Base-by-base conservation (phyloP, 2,888 invertebrate species). In the Drosophila tanythrix region DNA sequence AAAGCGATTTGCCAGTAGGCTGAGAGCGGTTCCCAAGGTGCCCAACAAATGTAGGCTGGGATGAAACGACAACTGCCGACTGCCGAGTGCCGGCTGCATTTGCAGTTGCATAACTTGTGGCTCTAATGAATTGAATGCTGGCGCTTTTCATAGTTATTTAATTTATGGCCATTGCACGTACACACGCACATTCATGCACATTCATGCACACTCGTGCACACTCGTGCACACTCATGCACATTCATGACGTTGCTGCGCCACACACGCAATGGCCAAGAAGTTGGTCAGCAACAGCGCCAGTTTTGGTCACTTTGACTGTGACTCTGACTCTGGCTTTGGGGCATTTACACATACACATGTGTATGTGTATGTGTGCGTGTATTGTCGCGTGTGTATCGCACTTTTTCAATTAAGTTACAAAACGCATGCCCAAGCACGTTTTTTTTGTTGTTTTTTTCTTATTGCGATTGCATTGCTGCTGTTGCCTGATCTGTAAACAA, bases 381-480 rank as follows among this genome's bases (percentile, higher is more conserved):
- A 67, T 68, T 85, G 83, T 81, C 88, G 88, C 88, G 88, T 88
- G 88, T 89, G 81, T 89, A 78, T 87, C 85, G 85, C 89, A 86
- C 86, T 90, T 87, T 90, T 88, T 87, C 88, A 88, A 87, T 87
- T 88, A 88, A 83, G 70, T 83, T 86, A 82, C 87, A 88, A 89
- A 89, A 89, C 85, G 85, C 85, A 85, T 84, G 83, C 70, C 77
- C 89, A 65, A 69, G 82, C 89, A 89, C 85, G 89, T 87, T 85
- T 83, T 70, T 48, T 36, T 38, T 69, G 51, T 18, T 27, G 0
- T 36, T 35, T 21, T 18, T 50, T 15, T 51, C 10, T 33, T 33
- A 33, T 43, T 53, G 57, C 51, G 38, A 53, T 33, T 70, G 68
- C 66, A 57, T 62, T 67, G 56, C 50, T 36, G 29, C 60, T 58